Evolutionary conservation across 2,113 vertebrate genomes (phyloP), one percentile per base, ranked within the genome.

Genomic region (Cyanoramphus novaezelandiae): DNA sequence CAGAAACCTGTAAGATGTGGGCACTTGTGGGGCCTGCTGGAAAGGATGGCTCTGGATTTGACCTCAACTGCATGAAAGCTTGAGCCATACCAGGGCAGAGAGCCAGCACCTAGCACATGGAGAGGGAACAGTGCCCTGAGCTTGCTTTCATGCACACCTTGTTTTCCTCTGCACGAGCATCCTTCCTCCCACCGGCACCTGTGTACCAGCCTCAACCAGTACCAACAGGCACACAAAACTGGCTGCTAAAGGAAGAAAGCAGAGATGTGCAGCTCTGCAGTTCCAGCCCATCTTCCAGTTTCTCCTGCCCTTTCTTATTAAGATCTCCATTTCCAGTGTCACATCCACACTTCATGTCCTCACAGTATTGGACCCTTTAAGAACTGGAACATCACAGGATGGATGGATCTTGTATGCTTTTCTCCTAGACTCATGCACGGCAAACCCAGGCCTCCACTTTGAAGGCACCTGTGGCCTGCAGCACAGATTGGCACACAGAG

Each of bases 361-460:
- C 0, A 0, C 13, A 13, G 7, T 46, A 7, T 0, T 59, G 20
- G 41, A 55, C 39, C 27, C 27, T 86, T 88, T 75, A 59, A 72
- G 71, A 76, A 46, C 39, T 65, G 18, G 29, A 69, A n/a, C 63
- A 52, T 49, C 59, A n/a, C 11, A 44, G 59, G 20, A 77, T 37
- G 28, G 31, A 19, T 39, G n/a, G 27, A 44, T 31, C 68, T 70
- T 7, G 0, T 72, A 35, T 68, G 7, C 57, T 80, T 72, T 57
- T 28, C n/a, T 25, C 11, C 24, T 62, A 21, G 33, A 69, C 39
- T 43, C n/a, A 41, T 16, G 23, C 60, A 57, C 19, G 50, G 23
- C 35, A 59, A 59, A 24, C 6, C 21, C 67, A 75, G 31, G 28
- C 78, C 14, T 92, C 53, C 79, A 19, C 49, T 37, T 33, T 60